These are phyloP conservation scores for Ciconia nigra DNA, from an alignment of 2,797 vertebrate genomes.

Conservation along the genomic window DNA sequence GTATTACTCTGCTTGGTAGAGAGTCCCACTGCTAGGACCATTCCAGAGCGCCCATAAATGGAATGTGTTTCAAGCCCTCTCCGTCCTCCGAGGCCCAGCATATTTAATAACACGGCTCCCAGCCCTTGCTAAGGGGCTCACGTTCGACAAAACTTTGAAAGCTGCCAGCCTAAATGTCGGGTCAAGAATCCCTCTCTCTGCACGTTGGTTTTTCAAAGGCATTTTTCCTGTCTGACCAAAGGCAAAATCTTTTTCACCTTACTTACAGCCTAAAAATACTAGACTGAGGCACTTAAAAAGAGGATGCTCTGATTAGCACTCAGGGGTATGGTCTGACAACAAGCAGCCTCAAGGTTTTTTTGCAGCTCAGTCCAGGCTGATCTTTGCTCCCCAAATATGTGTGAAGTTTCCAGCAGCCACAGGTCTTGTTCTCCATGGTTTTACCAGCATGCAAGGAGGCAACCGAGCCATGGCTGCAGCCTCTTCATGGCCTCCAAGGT, in stretches of 20 bases:
- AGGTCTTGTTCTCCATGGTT: not conserved
- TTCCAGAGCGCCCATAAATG: not conserved
- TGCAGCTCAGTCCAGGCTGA: not conserved
- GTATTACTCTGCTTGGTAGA: not conserved
- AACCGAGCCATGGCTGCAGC: not conserved
- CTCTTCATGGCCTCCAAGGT: accelerated
- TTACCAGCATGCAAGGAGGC: not conserved
- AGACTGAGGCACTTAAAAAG: not conserved
- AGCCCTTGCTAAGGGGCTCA: not conserved
- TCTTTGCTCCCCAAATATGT: not conserved
- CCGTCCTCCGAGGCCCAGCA: not conserved
- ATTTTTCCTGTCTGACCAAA: not conserved
- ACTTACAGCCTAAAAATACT: not conserved
- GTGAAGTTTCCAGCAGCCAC: not conserved
- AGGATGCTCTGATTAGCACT: not conserved
- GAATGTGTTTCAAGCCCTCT: not conserved
- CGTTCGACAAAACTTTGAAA: not conserved
- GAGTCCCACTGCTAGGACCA: not conserved
- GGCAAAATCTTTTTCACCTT: not conserved
- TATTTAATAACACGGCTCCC: not conserved
- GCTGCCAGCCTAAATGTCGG: not conserved
- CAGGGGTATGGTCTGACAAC: not conserved
- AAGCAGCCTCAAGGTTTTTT: not conserved
- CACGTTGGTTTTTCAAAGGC: not conserved
- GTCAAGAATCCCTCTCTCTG: not conserved